Conservation (phyloP, 1,140 invertebrate species). For the Saccostrea glomerata region DNA sequence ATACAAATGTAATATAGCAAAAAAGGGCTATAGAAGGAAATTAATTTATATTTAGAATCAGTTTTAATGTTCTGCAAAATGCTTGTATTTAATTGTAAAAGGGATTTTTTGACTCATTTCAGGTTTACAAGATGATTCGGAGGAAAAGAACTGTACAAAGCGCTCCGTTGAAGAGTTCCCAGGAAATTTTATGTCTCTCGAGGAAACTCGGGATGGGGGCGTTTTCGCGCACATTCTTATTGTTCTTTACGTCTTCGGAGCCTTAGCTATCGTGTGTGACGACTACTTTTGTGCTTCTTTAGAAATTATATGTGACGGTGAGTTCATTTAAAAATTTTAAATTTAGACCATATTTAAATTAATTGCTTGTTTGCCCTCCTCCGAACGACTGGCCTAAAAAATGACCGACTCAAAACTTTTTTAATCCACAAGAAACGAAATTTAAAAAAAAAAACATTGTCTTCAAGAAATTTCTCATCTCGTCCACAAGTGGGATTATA, state of each 20-base stretch:
- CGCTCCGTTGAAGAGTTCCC: constrained; percentile 75
- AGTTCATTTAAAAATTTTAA: constrained; percentile 22
- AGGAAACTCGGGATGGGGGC: constrained; percentile 76
- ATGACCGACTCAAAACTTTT: no score
- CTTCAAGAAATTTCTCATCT: no score
- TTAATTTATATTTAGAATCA: neutral
- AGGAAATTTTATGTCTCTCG: constrained; percentile 74
- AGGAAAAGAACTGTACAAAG: constrained; percentile 58
- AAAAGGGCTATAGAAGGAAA: no score
- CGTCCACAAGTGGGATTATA: no score
- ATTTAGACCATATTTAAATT: no score
- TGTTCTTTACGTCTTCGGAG: constrained; percentile 79
- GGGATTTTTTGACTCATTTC: neutral
- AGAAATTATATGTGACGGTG: constrained; percentile 75
- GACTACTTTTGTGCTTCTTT: constrained; percentile 78
- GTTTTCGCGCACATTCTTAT: constrained; percentile 78
- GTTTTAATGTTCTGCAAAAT: neutral
- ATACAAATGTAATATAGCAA: no score
- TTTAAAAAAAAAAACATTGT: no score
- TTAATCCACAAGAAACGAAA: no score
- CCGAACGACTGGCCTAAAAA: no score
- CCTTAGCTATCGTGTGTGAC: constrained; percentile 77
- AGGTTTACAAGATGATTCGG: neutral
- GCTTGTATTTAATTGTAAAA: neutral
- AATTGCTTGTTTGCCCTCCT: no score